These are phyloP conservation scores for Phymatocera aterrima DNA, from an alignment of 2,888 invertebrate genomes.

Conservation along the genomic window DNA sequence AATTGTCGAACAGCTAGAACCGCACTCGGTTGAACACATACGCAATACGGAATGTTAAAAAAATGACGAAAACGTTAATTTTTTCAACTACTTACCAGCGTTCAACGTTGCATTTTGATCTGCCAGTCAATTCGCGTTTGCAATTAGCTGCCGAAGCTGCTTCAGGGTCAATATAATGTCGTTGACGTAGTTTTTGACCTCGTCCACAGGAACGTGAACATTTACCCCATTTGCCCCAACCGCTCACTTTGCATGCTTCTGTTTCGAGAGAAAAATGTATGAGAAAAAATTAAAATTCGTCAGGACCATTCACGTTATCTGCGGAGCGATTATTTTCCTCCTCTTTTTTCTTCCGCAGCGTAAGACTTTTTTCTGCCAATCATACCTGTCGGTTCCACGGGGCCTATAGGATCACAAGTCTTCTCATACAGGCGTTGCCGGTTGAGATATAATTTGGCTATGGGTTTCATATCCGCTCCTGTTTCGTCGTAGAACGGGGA, in stretches of 20 bases:
- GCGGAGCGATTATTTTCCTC: no score
- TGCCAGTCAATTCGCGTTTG: conserved; percentile 59
- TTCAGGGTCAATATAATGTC: conserved; percentile 78
- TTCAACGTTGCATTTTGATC: conserved; percentile 58
- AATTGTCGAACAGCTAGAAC: no score
- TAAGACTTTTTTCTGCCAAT: no score
- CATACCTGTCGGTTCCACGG: conserved; percentile 78
- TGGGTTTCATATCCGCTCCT: conserved; percentile 83
- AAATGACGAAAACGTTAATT: not conserved
- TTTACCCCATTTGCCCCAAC: conserved; percentile 86
- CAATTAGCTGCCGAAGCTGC: conserved; percentile 83
- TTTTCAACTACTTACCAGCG: conserved; percentile 61
- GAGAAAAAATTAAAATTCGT: not conserved
- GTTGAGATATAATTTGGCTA: conserved; percentile 89
- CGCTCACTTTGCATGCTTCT: conserved; percentile 89
- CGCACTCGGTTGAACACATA: no score
- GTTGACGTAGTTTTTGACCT: conserved; percentile 87
- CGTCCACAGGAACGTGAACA: conserved; percentile 94
- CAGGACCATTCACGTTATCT: no score
- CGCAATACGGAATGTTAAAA: no score
- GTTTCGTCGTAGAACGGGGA: conserved; percentile 94
- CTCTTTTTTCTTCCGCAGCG: not conserved
- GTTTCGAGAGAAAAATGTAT: conserved; percentile 52
- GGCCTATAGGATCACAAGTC: conserved; percentile 81
- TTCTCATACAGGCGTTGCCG: conserved; percentile 85